Conservation (phyloP, 1,140 invertebrate genomes). For the Pachyrhynchus sulphureomaculatus region DNA sequence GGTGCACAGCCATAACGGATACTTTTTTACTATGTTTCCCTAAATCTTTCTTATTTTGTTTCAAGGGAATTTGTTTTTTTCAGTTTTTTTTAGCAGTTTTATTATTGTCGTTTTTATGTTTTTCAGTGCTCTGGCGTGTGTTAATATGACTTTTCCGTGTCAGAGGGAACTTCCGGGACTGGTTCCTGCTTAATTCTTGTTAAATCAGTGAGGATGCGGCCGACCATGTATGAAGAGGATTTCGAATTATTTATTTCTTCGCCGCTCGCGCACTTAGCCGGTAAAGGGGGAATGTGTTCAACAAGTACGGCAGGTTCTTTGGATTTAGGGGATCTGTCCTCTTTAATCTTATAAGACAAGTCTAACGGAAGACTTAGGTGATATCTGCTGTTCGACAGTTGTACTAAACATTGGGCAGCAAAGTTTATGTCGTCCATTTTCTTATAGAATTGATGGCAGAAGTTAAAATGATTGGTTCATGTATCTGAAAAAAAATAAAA, state of each 20-base stretch:
- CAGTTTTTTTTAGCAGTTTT: background rate
- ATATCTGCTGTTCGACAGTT: constrained; percentile 56
- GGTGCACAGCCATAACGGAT: constrained; percentile 22
- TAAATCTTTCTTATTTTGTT: constrained; percentile 1
- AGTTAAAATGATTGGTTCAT: constrained; percentile 2
- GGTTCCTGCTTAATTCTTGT: constrained; percentile 59
- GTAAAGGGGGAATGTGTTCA: constrained; percentile 35
- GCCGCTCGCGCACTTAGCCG: constrained; percentile 31
- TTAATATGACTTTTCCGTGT: constrained; percentile 38
- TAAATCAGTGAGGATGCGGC: constrained; percentile 62
- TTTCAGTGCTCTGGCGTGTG: constrained; percentile 34
- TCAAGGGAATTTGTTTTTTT: background rate
- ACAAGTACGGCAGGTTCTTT: constrained; percentile 33
- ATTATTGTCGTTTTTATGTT: constrained; percentile 22
- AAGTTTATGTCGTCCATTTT: constrained; percentile 57
- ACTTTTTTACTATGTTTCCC: constrained; percentile 13
- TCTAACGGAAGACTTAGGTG: constrained; percentile 45
- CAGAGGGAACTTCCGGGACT: constrained; percentile 50
- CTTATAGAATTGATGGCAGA: background rate
- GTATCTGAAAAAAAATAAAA: constrained; percentile 3
- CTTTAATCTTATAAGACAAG: constrained; percentile 35
- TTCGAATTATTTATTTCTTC: background rate
- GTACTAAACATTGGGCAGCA: constrained; percentile 62
- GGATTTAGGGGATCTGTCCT: constrained; percentile 17
- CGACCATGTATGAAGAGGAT: constrained; percentile 59